Evolutionary conservation across 2,888 invertebrate species (phyloP).

Genomic region (Sesia apiformis): DNA sequence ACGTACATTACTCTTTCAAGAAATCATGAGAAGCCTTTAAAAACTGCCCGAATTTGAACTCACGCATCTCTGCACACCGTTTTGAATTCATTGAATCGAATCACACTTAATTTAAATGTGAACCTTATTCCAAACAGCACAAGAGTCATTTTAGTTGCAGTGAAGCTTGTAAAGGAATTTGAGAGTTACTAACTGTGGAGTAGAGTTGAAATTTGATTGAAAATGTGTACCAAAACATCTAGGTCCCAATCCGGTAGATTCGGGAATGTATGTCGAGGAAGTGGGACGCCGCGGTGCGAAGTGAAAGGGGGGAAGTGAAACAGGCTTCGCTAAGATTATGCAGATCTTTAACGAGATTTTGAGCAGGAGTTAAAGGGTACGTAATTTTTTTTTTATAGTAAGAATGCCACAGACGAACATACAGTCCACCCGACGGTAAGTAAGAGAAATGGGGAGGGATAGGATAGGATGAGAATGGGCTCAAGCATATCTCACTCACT

Average conservation of each 20-base stretch:
- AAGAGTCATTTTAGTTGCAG: slow-evolving; percentile 20
- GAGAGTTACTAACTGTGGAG: not conserved
- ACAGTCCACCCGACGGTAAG: too few relatives aligned
- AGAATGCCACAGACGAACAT: too few relatives aligned
- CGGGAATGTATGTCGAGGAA: slow-evolving; percentile 58
- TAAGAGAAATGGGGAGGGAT: too few relatives aligned
- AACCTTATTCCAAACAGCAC: slow-evolving; percentile 20
- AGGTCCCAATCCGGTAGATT: slow-evolving; percentile 60
- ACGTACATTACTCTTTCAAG: not conserved
- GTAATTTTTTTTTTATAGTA: too few relatives aligned
- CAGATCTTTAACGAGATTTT: slow-evolving; percentile 18
- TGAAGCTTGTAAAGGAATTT: not conserved
- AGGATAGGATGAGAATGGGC: too few relatives aligned
- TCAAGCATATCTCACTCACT: too few relatives aligned
- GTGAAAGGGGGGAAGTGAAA: slow-evolving; percentile 14
- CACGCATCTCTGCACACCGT: slow-evolving; percentile 43
- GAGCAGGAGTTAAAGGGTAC: not conserved
- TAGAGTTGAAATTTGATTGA: slow-evolving; percentile 25
- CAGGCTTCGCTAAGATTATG: slow-evolving; percentile 31
- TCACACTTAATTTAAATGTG: slow-evolving; percentile 22
- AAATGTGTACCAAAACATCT: slow-evolving; percentile 43
- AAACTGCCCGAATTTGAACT: slow-evolving; percentile 43
- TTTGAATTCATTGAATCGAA: slow-evolving; percentile 45
- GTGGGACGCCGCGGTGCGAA: slow-evolving; percentile 34
- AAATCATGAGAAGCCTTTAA: slow-evolving; percentile 22